A percentile compares a stretch with the other conserved stretches of the same genome.
phyloP scores from a whole-genome alignment of 2,888 invertebrate species.

The Drosophila birchii region DNA sequence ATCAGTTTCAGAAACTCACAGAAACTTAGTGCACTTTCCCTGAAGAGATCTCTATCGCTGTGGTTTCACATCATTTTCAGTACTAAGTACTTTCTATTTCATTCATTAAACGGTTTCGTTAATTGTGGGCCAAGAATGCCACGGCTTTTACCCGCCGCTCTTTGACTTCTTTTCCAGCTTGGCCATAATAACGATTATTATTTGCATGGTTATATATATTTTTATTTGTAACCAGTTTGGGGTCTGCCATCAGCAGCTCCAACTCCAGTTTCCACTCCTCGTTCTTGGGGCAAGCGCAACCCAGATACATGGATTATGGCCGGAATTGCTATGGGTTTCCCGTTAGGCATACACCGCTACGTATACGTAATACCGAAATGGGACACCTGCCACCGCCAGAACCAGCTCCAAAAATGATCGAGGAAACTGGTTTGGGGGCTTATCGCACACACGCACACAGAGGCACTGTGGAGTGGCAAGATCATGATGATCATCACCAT shows the following conservation, averaged over 20 bases:
- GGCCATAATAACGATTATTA: conserved; percentile 24
- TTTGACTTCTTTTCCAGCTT: conserved; percentile 13
- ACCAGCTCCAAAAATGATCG: conserved; percentile 4
- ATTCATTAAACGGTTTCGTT: conserved; percentile 64
- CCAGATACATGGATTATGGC: conserved; percentile 70
- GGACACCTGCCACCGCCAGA: conserved; percentile 51
- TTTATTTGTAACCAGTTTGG: conserved; percentile 46
- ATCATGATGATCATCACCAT: conserved; percentile 28
- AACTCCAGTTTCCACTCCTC: conserved; percentile 31
- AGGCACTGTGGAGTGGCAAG: conserved; percentile 34
- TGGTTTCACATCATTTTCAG: conserved; percentile 50
- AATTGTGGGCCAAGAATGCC: conserved; percentile 47
- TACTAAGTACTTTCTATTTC: conserved; percentile 68
- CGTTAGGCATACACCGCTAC: conserved; percentile 45
- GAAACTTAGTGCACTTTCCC: conserved; percentile 61
- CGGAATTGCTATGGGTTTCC: conserved; percentile 18
- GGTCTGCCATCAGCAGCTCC: not conserved
- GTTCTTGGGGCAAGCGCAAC: conserved; percentile 54
- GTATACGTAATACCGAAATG: conserved; percentile 73
- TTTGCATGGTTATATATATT: conserved; percentile 24
- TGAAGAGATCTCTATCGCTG: conserved; percentile 53
- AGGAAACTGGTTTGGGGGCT: conserved; percentile 60
- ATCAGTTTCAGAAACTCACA: conserved; percentile 4
- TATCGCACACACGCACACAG: conserved; percentile 45
- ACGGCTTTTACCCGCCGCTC: conserved; percentile 38